phyloP scores from a whole-genome alignment of 2,797 vertebrate genomes.

The Sebastes nivosus region DNA sequence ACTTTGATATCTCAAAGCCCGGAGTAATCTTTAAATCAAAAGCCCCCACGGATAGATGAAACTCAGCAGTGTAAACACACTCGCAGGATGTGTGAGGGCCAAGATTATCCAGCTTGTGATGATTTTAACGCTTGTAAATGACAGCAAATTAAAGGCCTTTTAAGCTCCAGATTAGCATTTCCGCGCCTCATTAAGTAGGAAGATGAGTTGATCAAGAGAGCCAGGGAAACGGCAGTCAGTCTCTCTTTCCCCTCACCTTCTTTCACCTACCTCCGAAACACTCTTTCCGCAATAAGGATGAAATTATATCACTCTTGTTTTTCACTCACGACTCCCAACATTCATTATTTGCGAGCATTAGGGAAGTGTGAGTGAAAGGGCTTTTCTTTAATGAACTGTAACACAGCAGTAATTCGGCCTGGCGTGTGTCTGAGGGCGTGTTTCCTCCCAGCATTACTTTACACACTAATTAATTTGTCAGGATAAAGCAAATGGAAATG shows the following conservation, averaged over 20 bases:
- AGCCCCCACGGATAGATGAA: constrained; percentile 59
- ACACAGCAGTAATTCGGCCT: constrained; percentile 35
- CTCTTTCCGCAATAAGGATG: neutral
- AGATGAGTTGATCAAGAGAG: constrained; percentile 58
- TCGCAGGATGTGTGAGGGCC: constrained; percentile 53
- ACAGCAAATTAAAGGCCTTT: constrained; percentile 76
- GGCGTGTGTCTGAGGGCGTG: constrained; percentile 28
- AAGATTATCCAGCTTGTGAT: constrained; percentile 74
- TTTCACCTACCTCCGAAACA: constrained; percentile 19
- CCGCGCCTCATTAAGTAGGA: constrained; percentile 66
- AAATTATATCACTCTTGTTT: constrained; percentile 10
- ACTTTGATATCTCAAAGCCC: constrained; percentile 71
- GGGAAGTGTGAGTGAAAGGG: constrained; percentile 32
- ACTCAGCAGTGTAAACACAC: constrained; percentile 72
- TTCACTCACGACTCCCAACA: constrained; percentile 4
- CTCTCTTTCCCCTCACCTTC: constrained; percentile 12
- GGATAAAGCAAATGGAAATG: constrained; percentile 58
- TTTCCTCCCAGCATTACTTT: constrained; percentile 47
- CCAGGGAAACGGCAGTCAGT: constrained; percentile 13
- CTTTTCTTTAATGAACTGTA: constrained; percentile 58
- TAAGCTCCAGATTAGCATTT: constrained; percentile 75
- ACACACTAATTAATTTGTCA: constrained; percentile 71
- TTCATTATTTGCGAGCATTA: constrained; percentile 34
- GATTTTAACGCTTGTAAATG: constrained; percentile 73
- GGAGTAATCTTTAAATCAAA: constrained; percentile 78